Percentiles rank a stretch among this genome's conserved stretches.
Evolutionary conservation across 1,140 invertebrate genomes (phyloP).

Genomic region (Drosophila sp.): DNA sequence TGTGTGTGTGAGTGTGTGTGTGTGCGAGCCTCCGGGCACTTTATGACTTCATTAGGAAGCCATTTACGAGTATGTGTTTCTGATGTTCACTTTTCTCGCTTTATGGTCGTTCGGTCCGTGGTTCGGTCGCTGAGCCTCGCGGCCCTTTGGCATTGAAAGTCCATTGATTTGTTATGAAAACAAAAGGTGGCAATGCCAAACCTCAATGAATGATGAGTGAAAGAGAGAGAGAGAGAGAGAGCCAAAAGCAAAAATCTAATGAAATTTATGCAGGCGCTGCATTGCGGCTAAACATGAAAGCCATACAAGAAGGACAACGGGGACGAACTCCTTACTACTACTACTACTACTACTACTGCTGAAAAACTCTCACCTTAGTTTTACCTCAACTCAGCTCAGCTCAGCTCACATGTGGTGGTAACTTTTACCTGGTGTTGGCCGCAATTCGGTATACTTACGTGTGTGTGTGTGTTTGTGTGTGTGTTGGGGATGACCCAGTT

Average conservation of each 20-base stretch:
- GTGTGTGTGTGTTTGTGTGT: slow-evolving; percentile 14
- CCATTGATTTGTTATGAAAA: slow-evolving; percentile 71
- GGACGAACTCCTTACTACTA: neutral
- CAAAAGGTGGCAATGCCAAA: slow-evolving; percentile 22
- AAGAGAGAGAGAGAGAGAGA: neutral
- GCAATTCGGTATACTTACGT: slow-evolving; percentile 47
- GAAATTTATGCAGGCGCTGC: slow-evolving; percentile 79
- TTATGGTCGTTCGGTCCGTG: slow-evolving; percentile 18
- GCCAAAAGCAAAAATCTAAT: slow-evolving; percentile 72
- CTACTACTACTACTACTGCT: neutral
- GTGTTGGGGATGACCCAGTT: slow-evolving; percentile 61
- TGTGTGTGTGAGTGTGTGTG: slow-evolving; percentile 4
- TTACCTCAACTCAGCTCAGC: neutral
- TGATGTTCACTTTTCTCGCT: slow-evolving; percentile 10
- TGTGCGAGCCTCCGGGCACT: slow-evolving; percentile 40
- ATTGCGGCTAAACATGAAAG: slow-evolving; percentile 70
- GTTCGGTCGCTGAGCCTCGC: neutral
- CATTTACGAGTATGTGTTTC: slow-evolving; percentile 63
- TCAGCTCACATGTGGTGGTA: slow-evolving; percentile 36
- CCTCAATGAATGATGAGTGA: slow-evolving; percentile 23
- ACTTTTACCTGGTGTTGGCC: slow-evolving; percentile 63
- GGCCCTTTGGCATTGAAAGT: slow-evolving; percentile 46
- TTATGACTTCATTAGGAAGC: slow-evolving; percentile 74
- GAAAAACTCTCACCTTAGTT: slow-evolving; percentile 39
- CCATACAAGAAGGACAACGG: neutral